Evolutionary conservation across 2,888 invertebrate species (phyloP), one percentile per base, ranked within the genome.

Genomic region (Deroplatys truncata): DNA sequence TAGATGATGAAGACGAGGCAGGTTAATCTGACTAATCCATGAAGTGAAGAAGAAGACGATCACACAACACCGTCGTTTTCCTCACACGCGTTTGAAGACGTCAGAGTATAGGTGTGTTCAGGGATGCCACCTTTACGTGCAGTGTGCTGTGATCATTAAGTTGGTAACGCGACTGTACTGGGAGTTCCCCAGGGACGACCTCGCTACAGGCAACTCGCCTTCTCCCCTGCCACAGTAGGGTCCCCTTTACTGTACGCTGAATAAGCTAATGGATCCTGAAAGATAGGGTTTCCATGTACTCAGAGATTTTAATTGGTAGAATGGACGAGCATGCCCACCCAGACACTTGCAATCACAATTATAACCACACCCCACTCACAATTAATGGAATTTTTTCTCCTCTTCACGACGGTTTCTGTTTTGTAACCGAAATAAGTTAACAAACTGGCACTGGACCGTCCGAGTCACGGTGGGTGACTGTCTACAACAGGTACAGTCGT

Each of bases 281-380:
- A 88, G 88, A 88, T 88, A 88, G 88, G 88, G 85, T 88, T 88
- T 88, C 88, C 88, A 85, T 88, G 88, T 88, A 82, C 83, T 83
- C 87, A 82, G 43, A 87, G 87, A 87, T 87, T 87, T 87, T 87
- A 87, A 87, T 87, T 87, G 87, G 87, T 87, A 35, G 87, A 87
- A 83, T 87, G 87, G 86, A 86, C 82, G 86, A 82, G 86, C 82
- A 86, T 86, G 72, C 85, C 35, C 56, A 85, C 56, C 56, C 56
- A 72, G 56, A 72, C 85, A 85, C 85, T 85, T 85, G 49, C 87
- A 87, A 83, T 87, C 87, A 83, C 87, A 87, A 87, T 87, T 87
- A 87, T 83, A 82, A 83, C 87, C 28, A 83, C 82, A 87, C 82
- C 87, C 87, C 83, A 82, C 87, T 83, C 87, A n/a, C 87, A 43